These are phyloP conservation scores for Netelia virgata DNA, from an alignment of 2,888 invertebrate species.

Conservation along the genomic window DNA sequence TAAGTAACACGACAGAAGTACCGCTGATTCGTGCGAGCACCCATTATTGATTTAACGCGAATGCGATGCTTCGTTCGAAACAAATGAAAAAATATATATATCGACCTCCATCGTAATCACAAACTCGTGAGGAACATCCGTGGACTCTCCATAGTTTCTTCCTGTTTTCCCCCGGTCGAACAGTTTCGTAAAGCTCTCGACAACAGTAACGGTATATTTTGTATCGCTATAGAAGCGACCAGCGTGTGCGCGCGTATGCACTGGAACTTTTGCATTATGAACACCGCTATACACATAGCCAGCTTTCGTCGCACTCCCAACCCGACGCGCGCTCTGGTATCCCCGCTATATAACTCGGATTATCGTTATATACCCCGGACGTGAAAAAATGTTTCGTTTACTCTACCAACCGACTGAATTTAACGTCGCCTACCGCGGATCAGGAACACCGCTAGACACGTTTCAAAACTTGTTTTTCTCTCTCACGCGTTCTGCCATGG, in stretches of 20 bases:
- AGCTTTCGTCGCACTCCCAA: slow-evolving; percentile 14
- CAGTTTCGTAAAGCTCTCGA: slow-evolving; percentile 30
- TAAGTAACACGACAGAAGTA: not conserved
- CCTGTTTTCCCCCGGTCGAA: slow-evolving; percentile 29
- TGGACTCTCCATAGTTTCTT: slow-evolving; percentile 22
- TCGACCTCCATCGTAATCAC: slow-evolving; percentile 7
- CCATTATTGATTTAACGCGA: not conserved
- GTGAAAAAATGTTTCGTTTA: slow-evolving; percentile 53
- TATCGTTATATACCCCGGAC: slow-evolving; percentile 31
- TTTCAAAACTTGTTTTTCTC: not conserved
- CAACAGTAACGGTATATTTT: slow-evolving; percentile 24
- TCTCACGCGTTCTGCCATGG: slow-evolving; percentile 11
- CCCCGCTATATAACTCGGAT: slow-evolving; percentile 36
- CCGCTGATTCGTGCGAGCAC: not conserved
- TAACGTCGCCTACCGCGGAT: slow-evolving; percentile 20
- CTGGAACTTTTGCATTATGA: slow-evolving; percentile 46
- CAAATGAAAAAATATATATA: slow-evolving; percentile 10
- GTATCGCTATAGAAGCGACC: not conserved
- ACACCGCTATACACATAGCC: slow-evolving; percentile 30
- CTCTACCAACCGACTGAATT: slow-evolving; percentile 38
- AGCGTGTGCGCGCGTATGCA: slow-evolving; percentile 2
- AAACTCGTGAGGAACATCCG: slow-evolving; percentile 15
- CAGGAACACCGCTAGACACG: not conserved
- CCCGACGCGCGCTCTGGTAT: not conserved
- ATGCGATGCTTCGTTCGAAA: not conserved